Evolutionary conservation across 2,888 invertebrate genomes (phyloP).

Genomic region (Tanypteryx hageni): DNA sequence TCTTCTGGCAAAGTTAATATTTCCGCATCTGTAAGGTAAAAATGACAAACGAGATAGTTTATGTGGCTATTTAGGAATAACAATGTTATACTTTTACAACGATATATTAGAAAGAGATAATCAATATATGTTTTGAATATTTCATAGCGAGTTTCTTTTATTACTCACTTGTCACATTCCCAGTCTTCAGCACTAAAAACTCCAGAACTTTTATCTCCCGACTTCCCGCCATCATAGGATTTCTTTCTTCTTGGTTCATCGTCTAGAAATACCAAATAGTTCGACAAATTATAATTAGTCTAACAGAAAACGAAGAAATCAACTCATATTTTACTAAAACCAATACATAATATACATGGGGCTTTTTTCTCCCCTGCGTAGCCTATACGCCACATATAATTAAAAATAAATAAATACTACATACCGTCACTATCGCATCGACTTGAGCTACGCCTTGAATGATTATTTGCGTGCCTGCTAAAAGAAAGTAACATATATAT

Average conservation of each 20-base stretch:
- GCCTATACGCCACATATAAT: not conserved
- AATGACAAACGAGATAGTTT: not conserved
- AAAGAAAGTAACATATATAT: not conserved
- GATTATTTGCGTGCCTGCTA: conserved; percentile 42
- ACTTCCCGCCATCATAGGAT: conserved; percentile 46
- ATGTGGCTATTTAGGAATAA: too few species aligned
- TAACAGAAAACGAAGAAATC: not conserved
- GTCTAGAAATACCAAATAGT: not conserved
- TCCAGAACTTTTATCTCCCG: conserved; percentile 27
- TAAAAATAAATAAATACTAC: not conserved
- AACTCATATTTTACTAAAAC: not conserved
- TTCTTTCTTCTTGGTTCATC: conserved; percentile 47
- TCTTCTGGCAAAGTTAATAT: conserved; percentile 95
- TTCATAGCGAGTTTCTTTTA: not conserved
- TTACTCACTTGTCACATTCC: conserved; percentile 58
- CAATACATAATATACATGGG: not conserved
- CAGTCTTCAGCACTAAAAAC: conserved; percentile 56
- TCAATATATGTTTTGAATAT: not conserved
- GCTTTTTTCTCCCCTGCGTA: too few species aligned
- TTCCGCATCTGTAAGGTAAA: conserved; percentile 83
- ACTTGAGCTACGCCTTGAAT: conserved; percentile 55
- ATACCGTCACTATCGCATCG: conserved; percentile 57
- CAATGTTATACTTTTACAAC: too few species aligned
- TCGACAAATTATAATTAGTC: not conserved
- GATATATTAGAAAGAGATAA: not conserved